phyloP scores from a whole-genome alignment of 35 echinoderm and acorn worm species.

The Ophiothrix spiculata region DNA sequence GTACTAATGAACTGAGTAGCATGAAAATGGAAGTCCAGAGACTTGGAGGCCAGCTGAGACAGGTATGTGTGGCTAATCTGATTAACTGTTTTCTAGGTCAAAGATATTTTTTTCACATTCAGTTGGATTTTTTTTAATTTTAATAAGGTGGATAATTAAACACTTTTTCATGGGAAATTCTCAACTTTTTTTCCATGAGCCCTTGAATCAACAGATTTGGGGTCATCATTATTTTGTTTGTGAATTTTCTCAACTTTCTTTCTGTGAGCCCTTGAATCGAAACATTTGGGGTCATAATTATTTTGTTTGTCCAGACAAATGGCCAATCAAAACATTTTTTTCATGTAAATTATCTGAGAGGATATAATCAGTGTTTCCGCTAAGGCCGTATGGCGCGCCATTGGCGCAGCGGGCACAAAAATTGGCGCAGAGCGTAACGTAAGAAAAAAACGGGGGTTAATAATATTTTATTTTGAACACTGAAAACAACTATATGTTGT shows the following conservation, averaged over 20 bases:
- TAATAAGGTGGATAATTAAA: not conserved
- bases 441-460: too few species aligned
- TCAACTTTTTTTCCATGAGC: not conserved
- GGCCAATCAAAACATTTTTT: too few species aligned
- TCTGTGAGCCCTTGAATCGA: not conserved
- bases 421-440: too few species aligned
- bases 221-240: not conserved
- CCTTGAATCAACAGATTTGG: not conserved
- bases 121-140: not conserved
- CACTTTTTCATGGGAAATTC: not conserved
- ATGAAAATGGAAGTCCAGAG: constrained; percentile 21
- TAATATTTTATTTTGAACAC: too few species aligned
- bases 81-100: too few species aligned
- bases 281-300: not conserved
- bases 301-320: constrained; percentile 6
- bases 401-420: too few species aligned
- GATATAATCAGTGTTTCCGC: too few species aligned
- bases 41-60: constrained; percentile 27
- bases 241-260: not conserved
- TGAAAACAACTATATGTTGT: too few species aligned
- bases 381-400: too few species aligned
- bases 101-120: too few species aligned
- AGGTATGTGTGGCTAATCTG: constrained; percentile 38
- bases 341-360: too few species aligned
- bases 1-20: constrained; percentile 10